Percentiles rank a stretch among this genome's conserved stretches.
Conservation (phyloP, 2,113 vertebrate species). For the Bubo bubo region DNA sequence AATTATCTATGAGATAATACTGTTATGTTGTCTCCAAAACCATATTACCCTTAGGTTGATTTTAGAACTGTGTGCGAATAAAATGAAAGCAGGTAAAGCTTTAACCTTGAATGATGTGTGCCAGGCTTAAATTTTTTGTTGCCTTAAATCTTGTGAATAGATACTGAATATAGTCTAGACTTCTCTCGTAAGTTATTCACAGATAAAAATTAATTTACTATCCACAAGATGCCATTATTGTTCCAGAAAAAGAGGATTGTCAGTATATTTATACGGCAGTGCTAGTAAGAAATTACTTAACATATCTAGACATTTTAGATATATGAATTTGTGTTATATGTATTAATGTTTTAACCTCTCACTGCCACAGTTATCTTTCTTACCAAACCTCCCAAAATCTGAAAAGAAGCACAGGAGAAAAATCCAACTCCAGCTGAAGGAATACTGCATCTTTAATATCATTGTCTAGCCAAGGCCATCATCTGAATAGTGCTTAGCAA, state of each 20-base stretch:
- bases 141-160: not conserved
- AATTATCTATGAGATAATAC: not conserved
- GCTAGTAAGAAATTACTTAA: not conserved
- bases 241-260: not conserved
- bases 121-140: not conserved
- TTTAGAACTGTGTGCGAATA: not conserved
- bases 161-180: not conserved
- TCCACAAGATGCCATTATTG: constrained; percentile 60
- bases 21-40: not conserved
- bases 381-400: not conserved
- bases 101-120: not conserved
- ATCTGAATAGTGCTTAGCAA: not conserved
- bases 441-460: not conserved
- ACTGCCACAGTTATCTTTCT: not conserved
- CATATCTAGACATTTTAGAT: not conserved
- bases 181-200: not conserved
- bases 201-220: not conserved
- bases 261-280: constrained; percentile 38
- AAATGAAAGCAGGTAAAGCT: not conserved
- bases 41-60: not conserved
- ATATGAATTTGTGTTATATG: not conserved
- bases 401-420: not conserved
- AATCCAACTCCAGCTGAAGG: not conserved
- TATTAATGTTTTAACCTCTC: not conserved
- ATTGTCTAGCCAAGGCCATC: not conserved